Percentiles rank a stretch among this genome's conserved stretches.
Conservation (phyloP, 2,113 vertebrate genomes). For the Mirza zaza region DNA sequence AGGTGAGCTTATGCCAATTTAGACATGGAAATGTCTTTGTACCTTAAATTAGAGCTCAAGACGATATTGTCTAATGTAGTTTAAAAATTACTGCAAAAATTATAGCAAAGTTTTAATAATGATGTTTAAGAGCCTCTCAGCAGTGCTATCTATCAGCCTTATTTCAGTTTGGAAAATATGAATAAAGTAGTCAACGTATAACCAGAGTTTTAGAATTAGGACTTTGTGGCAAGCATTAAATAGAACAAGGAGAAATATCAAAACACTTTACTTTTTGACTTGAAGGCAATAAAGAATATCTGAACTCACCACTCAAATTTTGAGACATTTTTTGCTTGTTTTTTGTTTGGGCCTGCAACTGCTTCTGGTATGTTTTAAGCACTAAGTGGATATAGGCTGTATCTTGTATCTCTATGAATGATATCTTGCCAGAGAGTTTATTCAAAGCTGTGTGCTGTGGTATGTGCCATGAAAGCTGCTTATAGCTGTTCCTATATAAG, state of each 20-base stretch:
- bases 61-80: not conserved
- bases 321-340: constrained; percentile 45
- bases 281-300: constrained; percentile 11
- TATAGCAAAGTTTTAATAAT: not conserved
- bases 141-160: not conserved
- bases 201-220: constrained; percentile 21
- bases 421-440: constrained; percentile 71
- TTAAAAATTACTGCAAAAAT: not conserved
- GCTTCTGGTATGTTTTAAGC: constrained; percentile 78
- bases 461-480: constrained; percentile 73
- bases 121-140: not conserved
- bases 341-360: constrained; percentile 70
- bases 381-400: constrained; percentile 62
- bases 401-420: constrained; percentile 69
- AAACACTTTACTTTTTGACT: not conserved
- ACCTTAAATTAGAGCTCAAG: not conserved
- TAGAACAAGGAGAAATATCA: not conserved
- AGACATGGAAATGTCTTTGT: not conserved
- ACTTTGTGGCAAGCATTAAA: not conserved
- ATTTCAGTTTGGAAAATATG: constrained; percentile 24
- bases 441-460: constrained; percentile 71
- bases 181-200: not conserved
- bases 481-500: constrained; percentile 71
- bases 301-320: constrained; percentile 43
- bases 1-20: not conserved